phyloP scores from a whole-genome alignment of 2,888 invertebrate species.

The Chaetoderma sp. region DNA sequence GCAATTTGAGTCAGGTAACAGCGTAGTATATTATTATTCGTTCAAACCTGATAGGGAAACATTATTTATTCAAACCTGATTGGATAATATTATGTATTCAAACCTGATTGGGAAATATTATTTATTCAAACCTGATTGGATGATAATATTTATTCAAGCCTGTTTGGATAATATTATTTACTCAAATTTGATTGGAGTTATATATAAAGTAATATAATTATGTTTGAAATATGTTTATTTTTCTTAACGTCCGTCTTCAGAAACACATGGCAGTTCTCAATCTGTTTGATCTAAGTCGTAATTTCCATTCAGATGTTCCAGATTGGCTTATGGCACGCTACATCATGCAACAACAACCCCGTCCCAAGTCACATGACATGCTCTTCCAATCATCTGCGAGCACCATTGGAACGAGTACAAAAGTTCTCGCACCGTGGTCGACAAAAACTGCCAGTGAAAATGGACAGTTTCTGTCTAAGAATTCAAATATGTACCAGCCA shows the following conservation, averaged over 20 bases:
- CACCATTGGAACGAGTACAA: conserved; percentile 4
- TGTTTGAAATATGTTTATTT: background rate
- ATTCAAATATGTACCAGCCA: too few relatives aligned
- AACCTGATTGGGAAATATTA: too few relatives aligned
- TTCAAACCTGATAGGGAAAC: too few relatives aligned
- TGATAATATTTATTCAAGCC: too few relatives aligned
- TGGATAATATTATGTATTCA: too few relatives aligned
- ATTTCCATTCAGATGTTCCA: conserved; percentile 55
- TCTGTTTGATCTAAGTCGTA: conserved; percentile 65
- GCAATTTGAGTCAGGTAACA: too few relatives aligned
- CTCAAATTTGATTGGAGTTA: too few relatives aligned
- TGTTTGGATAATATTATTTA: too few relatives aligned
- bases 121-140: too few relatives aligned
- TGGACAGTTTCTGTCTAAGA: background rate
- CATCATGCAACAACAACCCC: conserved; percentile 53
- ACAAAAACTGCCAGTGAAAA: background rate
- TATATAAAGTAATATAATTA: conserved; percentile 2
- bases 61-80: too few relatives aligned
- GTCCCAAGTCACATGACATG: conserved; percentile 40
- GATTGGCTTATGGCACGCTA: conserved; percentile 63
- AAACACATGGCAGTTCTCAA: conserved; percentile 61
- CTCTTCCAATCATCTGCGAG: conserved; percentile 45
- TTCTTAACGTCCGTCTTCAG: conserved; percentile 30
- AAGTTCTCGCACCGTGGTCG: background rate
- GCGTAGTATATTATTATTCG: too few relatives aligned